Percentiles rank a stretch among this genome's conserved stretches.
These are phyloP conservation scores for Dorcus hopei DNA, from an alignment of 2,888 invertebrate species.

Conservation along the genomic window DNA sequence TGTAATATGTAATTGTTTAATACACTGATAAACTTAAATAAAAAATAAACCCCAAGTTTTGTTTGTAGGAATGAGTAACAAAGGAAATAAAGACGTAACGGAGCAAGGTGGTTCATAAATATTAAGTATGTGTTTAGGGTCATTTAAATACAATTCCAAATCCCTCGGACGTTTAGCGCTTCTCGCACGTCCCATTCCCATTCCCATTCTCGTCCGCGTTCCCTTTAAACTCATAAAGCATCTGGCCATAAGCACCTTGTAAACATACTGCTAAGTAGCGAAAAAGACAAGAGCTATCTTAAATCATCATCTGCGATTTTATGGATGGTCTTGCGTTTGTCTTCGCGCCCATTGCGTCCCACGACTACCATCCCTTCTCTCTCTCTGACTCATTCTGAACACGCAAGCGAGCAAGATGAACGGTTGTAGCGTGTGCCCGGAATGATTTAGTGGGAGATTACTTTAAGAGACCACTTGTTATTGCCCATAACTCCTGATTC, in stretches of 20 bases:
- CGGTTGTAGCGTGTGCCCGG: slow-evolving; percentile 42
- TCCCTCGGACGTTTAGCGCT: slow-evolving; percentile 22
- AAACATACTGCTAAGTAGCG: slow-evolving; percentile 47
- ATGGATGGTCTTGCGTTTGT: slow-evolving; percentile 46
- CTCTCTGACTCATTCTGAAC: slow-evolving; percentile 26
- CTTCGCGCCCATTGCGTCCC: slow-evolving; percentile 37
- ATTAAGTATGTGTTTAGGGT: slow-evolving; percentile 33
- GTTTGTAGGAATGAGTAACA: too few relatives aligned
- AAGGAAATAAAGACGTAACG: slow-evolving; percentile 6
- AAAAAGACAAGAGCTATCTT: slow-evolving; percentile 48
- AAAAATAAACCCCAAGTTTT: too few relatives aligned
- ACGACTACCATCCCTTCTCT: slow-evolving; percentile 26
- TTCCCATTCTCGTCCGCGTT: background rate
- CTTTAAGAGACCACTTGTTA: slow-evolving; percentile 52
- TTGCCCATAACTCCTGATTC: slow-evolving; percentile 51
- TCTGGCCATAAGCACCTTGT: slow-evolving; percentile 42
- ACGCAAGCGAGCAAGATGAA: slow-evolving; percentile 36
- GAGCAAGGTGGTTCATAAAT: slow-evolving; percentile 33
- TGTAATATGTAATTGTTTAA: too few relatives aligned
- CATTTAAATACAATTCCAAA: slow-evolving; percentile 38
- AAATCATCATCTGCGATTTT: slow-evolving; percentile 51
- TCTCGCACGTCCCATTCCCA: slow-evolving; percentile 25
- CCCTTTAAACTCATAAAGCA: slow-evolving; percentile 32
- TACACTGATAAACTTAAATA: too few relatives aligned
- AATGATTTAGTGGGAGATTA: slow-evolving; percentile 51